phyloP scores from a whole-genome alignment of 1,140 invertebrate genomes.

The Danaus melanippus region DNA sequence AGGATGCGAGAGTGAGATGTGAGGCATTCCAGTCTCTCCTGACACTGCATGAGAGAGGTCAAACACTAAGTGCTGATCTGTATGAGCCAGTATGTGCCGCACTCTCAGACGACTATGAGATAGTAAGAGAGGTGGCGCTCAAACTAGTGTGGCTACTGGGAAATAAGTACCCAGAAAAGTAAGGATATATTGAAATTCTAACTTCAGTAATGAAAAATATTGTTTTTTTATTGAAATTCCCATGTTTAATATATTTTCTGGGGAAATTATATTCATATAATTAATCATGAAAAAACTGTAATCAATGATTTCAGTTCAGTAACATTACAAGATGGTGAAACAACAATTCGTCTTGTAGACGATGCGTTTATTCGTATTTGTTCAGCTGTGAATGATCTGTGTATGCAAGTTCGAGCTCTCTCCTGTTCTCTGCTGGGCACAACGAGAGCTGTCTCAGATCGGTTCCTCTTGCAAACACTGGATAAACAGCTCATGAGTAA shows the following conservation, averaged over 20 bases:
- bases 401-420: conserved; percentile 83
- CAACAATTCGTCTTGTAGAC: conserved; percentile 90
- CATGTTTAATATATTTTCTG: not conserved
- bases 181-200: conserved; percentile 42
- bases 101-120: conserved; percentile 95
- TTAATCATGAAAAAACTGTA: not conserved
- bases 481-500: conserved; percentile 99
- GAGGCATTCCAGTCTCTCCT: conserved; percentile 90
- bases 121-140: conserved; percentile 88
- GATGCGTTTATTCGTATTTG: conserved; percentile 98
- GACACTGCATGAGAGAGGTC: conserved; percentile 84
- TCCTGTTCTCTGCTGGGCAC: conserved; percentile 88
- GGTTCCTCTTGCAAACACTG: conserved; percentile 95
- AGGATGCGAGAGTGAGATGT: conserved; percentile 91
- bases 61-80: conserved; percentile 82
- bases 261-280: no score
- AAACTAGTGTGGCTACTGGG: conserved; percentile 90
- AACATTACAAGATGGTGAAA: conserved; percentile 78
- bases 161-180: conserved; percentile 91
- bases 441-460: conserved; percentile 88
- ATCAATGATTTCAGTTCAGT: conserved; percentile 72
- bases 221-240: not conserved
- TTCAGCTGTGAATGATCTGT: conserved; percentile 93
- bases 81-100: conserved; percentile 88
- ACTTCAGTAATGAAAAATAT: not conserved